Evolutionary conservation across 2,888 invertebrate genomes (phyloP), one percentile per base, ranked within the genome.

Genomic region (Endotricha flammealis): DNA sequence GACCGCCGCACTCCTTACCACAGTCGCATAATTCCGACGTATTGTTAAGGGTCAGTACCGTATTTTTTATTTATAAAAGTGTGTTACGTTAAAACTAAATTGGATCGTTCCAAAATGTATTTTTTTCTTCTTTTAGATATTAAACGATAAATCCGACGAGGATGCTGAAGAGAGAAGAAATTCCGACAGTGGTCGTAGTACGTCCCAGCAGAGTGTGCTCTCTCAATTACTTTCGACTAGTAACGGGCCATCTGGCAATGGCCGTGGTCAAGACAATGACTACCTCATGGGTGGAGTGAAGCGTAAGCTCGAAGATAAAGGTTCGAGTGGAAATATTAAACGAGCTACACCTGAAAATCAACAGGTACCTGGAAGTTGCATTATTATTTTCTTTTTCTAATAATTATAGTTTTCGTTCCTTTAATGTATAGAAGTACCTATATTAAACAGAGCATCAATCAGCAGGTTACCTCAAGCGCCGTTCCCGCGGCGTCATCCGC

Each of bases 61-160:
- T n/a, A n/a, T n/a, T n/a, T n/a, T n/a, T n/a, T n/a, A n/a, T n/a
- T n/a, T n/a, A n/a, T n/a, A n/a, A n/a, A n/a, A n/a, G n/a, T n/a
- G n/a, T n/a, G n/a, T n/a, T n/a, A n/a, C n/a, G n/a, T n/a, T n/a
- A n/a, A n/a, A n/a, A n/a, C n/a, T n/a, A n/a, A n/a, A n/a, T n/a
- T n/a, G n/a, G n/a, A n/a, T n/a, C n/a, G n/a, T n/a, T n/a, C n/a
- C n/a, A n/a, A n/a, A n/a, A n/a, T n/a, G n/a, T n/a, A n/a, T n/a
- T n/a, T n/a, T n/a, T n/a, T n/a, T n/a, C n/a, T n/a, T 20, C n/a
- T 43, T 45, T 38, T 42, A 95, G 93, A 89, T 95, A 71, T 83
- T 95, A 45, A 95, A 94, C 65, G 93, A 94, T 48, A 94, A 93
- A 75, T 92, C 91, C 41, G 94, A 94, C 55, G 93, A 94, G 52